A percentile compares a stretch with the other conserved stretches of the same genome.
phyloP scores from a whole-genome alignment of 2,797 vertebrate species.

The Acanthornis magna region DNA sequence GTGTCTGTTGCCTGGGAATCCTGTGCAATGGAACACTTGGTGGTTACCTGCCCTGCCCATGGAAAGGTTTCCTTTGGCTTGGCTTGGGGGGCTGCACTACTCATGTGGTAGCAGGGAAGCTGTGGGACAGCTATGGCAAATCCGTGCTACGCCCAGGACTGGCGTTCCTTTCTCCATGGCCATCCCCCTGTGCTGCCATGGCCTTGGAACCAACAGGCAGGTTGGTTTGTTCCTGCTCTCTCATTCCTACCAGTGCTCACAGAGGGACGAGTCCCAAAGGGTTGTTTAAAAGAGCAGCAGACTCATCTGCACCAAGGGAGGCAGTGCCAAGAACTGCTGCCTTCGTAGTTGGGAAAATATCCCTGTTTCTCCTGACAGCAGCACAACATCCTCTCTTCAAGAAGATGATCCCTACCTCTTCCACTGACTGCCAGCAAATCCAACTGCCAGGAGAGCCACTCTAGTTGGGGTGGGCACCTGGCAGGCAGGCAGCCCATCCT shows the following conservation, averaged over 20 bases:
- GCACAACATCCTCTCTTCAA: background rate
- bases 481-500: background rate
- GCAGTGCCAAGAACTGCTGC: background rate
- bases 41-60: background rate
- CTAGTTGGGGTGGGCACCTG: background rate
- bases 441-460: background rate
- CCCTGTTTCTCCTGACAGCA: background rate
- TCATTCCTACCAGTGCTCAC: background rate
- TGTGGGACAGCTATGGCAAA: background rate
- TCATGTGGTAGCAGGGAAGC: background rate
- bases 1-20: background rate
- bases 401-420: background rate
- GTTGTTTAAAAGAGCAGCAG: background rate
- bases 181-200: fast-evolving
- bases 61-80: background rate
- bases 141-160: background rate
- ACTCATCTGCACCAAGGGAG: background rate
- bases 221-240: background rate
- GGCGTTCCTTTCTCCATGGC: background rate
- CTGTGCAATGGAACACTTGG: fast-evolving
- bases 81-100: background rate
- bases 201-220: background rate
- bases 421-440: background rate
- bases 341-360: background rate
- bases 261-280: background rate